Percentiles rank a stretch among this genome's conserved stretches.
Conservation (phyloP, 1,140 invertebrate genomes). For the Drosophila azteca region DNA sequence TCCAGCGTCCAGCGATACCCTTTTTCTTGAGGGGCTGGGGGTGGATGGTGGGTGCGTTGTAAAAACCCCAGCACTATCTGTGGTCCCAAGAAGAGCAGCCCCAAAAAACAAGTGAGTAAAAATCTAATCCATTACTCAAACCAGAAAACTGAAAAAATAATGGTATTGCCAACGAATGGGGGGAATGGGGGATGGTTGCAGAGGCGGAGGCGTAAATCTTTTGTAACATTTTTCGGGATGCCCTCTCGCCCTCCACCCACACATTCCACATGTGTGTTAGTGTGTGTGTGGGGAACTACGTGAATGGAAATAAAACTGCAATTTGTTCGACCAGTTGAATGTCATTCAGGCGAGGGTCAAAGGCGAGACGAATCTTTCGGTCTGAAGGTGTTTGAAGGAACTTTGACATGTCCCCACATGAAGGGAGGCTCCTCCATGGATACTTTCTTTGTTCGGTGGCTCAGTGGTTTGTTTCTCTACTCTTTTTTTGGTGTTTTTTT, state of each 20-base stretch:
- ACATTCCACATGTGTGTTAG: slow-evolving; percentile 39
- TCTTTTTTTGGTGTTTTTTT: slow-evolving; percentile 25
- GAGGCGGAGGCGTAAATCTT: slow-evolving; percentile 68
- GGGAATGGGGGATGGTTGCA: slow-evolving; percentile 2
- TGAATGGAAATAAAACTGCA: slow-evolving; percentile 76
- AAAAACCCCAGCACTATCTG: slow-evolving; percentile 25
- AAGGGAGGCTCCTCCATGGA: neutral
- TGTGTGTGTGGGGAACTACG: slow-evolving; percentile 51
- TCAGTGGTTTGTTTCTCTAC: neutral
- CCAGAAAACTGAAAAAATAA: slow-evolving; percentile 65
- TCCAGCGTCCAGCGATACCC: slow-evolving; percentile 7
- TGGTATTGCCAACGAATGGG: slow-evolving; percentile 33
- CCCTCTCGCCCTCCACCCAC: neutral
- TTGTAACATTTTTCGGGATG: slow-evolving; percentile 66
- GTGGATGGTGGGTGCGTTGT: neutral
- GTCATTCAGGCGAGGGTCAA: slow-evolving; percentile 42
- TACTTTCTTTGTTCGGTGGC: slow-evolving; percentile 7
- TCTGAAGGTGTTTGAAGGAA: slow-evolving; percentile 47
- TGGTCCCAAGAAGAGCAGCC: slow-evolving; percentile 8
- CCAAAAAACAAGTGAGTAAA: slow-evolving; percentile 68
- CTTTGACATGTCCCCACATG: slow-evolving; percentile 42
- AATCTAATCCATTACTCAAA: slow-evolving; percentile 81
- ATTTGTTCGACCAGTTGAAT: slow-evolving; percentile 74
- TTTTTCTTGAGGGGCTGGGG: neutral
- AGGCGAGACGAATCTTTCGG: slow-evolving; percentile 62